Evolutionary conservation across 1,140 invertebrate genomes (phyloP), one percentile per base, ranked within the genome.

Genomic region (Andrena cerasifolii): DNA sequence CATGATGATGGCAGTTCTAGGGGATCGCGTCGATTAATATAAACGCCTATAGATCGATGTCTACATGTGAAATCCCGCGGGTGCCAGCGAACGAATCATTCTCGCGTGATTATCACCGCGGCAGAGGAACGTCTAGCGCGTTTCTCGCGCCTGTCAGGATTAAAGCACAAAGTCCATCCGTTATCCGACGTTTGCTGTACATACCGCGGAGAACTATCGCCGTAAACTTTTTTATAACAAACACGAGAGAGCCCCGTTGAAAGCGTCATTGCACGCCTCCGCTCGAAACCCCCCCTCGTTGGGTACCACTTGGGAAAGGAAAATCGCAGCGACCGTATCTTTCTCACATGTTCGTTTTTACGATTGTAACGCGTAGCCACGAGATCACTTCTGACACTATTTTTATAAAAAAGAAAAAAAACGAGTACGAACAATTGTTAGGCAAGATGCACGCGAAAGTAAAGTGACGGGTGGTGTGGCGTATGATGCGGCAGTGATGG

Each of bases 371-470:
- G 33, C 26, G 58, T 76, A 70, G 43, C 31, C 28, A 58, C 24
- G 18, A 65, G 28, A 63, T 78, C 68, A 56, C 58, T 75, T 78
- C 76, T 73, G 73, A 86, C 78, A 85, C 86, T 89, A 87, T 89
- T 88, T 89, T 88, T 89, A 88, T 88, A 83, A 86, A 65, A 79
- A 63, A 72, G 10, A 56, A 51, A 58, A 2, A 43, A 70, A 33
- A 36, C 36, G 16, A 45, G 63, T 49, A n/a, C n/a, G n/a, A n/a
- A n/a, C n/a, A n/a, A n/a, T n/a, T n/a, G n/a, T n/a, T n/a, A n/a
- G n/a, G n/a, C n/a, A n/a, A n/a, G n/a, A n/a, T n/a, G n/a, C n/a
- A n/a, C n/a, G n/a, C n/a, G n/a, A n/a, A n/a, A n/a, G n/a, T n/a
- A n/a, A n/a, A n/a, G n/a, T n/a, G n/a, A n/a, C n/a, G n/a, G n/a